Evolutionary conservation across 2,888 invertebrate genomes (phyloP).

Genomic region (Chromoteleia sp.): DNA sequence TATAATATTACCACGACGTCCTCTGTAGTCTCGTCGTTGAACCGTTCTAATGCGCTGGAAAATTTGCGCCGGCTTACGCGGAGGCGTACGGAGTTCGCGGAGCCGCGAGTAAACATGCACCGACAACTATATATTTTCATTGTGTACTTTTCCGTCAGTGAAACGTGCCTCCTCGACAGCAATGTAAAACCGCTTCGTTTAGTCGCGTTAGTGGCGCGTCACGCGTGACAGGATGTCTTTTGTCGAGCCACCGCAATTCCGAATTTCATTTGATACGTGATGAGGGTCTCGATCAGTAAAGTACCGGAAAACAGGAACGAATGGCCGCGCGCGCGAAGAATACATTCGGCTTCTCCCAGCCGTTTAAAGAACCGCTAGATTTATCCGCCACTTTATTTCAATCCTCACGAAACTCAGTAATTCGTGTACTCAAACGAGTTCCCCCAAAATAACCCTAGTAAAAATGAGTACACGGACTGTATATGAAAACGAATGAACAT

Average conservation of each 20-base stretch:
- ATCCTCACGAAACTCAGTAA: conserved; percentile 44
- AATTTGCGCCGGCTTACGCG: conserved; percentile 9
- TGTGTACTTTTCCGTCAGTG: conserved; percentile 49
- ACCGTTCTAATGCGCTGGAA: not conserved
- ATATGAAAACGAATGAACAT: too few species aligned
- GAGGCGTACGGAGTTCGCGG: not conserved
- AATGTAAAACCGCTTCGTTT: conserved; percentile 58
- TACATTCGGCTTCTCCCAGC: conserved; percentile 43
- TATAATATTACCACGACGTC: not conserved
- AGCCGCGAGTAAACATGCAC: conserved; percentile 20
- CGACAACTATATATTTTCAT: conserved; percentile 44
- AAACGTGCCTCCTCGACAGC: conserved; percentile 58
- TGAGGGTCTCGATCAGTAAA: conserved; percentile 65
- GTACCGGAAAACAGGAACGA: conserved; percentile 67
- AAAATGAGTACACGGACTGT: too few species aligned
- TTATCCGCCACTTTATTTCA: conserved; percentile 66
- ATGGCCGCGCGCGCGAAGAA: conserved; percentile 61
- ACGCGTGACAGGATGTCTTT: conserved; percentile 70
- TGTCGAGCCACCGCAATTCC: conserved; percentile 69
- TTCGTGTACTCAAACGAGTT: conserved; percentile 28
- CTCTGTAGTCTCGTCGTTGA: not conserved
- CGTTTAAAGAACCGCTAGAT: conserved; percentile 54
- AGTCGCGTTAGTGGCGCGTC: conserved; percentile 64
- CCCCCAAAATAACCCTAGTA: not conserved
- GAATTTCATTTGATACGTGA: conserved; percentile 72